Percentiles rank a stretch among this genome's conserved stretches.
Conservation (phyloP, 2,888 invertebrate genomes). For the Euspilapteryx auroguttella region DNA sequence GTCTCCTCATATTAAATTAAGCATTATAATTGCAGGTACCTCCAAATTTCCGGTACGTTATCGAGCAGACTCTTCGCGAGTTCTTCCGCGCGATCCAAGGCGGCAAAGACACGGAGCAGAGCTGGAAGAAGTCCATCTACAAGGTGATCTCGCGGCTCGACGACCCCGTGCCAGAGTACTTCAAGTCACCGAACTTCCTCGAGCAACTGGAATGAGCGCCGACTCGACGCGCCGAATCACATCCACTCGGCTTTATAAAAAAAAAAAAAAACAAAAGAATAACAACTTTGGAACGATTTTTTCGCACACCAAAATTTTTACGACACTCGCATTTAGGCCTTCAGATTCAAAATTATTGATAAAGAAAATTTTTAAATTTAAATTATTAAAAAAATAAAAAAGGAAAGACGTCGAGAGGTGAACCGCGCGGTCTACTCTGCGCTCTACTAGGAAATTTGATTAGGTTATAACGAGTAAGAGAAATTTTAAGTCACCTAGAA, state of each 20-base stretch:
- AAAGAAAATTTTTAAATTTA: constrained; percentile 54
- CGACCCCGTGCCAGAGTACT: constrained; percentile 98
- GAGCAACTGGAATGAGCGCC: constrained; percentile 90
- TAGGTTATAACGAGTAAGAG: constrained; percentile 56
- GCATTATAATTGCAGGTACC: constrained; percentile 94
- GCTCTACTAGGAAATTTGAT: constrained; percentile 56
- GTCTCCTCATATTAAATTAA: no score
- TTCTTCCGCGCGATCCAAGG: constrained; percentile 98
- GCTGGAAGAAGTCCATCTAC: constrained; percentile 99
- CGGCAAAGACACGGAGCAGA: constrained; percentile 97
- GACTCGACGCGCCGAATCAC: no score
- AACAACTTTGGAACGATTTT: constrained; percentile 40
- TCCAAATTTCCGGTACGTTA: constrained; percentile 93
- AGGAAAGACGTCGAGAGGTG: constrained; percentile 44
- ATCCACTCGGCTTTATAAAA: constrained; percentile 20
- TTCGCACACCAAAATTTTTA: constrained; percentile 64
- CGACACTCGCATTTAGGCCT: constrained; percentile 71
- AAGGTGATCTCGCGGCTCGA: constrained; percentile 99
- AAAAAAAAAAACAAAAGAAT: constrained; percentile 12
- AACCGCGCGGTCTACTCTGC: constrained; percentile 16
- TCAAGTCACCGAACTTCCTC: constrained; percentile 99
- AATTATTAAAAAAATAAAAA: constrained; percentile 43
- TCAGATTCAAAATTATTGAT: constrained; percentile 66
- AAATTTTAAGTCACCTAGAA: constrained; percentile 62
- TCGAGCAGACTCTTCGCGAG: constrained; percentile 96